phyloP scores from a whole-genome alignment of 2,113 vertebrate genomes.

The Microtus ochrogaster region DNA sequence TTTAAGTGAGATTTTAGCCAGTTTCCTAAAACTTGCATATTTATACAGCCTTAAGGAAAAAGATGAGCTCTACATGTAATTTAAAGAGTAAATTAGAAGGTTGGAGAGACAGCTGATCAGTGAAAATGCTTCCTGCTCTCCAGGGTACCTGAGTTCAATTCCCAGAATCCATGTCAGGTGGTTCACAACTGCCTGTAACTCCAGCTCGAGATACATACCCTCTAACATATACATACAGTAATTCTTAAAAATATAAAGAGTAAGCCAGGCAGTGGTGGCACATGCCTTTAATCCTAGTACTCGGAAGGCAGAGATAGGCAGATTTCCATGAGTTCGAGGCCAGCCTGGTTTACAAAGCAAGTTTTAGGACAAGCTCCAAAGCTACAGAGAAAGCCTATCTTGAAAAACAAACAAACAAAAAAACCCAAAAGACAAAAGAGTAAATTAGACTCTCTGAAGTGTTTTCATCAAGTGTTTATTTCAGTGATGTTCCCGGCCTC shows the following conservation, averaged over 20 bases:
- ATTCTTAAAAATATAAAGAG: neutral
- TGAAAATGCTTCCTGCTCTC: neutral
- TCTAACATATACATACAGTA: neutral
- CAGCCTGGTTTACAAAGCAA: no score
- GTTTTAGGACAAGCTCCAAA: no score
- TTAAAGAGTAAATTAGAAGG: neutral
- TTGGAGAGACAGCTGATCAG: neutral
- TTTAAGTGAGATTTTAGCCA: neutral
- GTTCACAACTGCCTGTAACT: neutral
- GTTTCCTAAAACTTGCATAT: constrained; percentile 35
- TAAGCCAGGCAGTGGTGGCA: neutral
- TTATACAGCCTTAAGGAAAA: constrained; percentile 35
- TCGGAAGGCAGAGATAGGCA: no score
- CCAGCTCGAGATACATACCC: neutral
- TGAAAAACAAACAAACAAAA: no score
- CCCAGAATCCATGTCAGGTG: neutral
- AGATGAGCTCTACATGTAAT: neutral
- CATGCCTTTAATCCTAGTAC: no score
- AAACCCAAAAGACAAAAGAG: neutral
- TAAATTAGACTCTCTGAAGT: neutral
- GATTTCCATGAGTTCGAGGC: no score
- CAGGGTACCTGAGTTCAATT: neutral
- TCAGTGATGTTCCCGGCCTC: neutral
- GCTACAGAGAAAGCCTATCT: no score
- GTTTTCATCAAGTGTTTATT: constrained; percentile 17